These are phyloP conservation scores for Tokudaia tokunoshimensis DNA, from an alignment of 2,797 vertebrate species.

Conservation along the genomic window DNA sequence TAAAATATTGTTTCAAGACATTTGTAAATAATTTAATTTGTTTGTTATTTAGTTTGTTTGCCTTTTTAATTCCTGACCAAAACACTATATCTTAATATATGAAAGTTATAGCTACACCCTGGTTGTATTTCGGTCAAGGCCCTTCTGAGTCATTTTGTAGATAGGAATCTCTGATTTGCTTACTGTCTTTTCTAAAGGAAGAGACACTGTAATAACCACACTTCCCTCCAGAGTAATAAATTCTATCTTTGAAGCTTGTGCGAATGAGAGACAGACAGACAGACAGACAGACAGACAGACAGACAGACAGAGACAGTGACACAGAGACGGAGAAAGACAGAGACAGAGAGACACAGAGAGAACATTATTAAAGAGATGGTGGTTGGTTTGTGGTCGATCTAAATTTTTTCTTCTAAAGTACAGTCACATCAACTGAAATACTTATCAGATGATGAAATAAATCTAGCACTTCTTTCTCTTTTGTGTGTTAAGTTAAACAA, in stretches of 20 bases:
- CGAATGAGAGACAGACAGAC: background rate
- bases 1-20: background rate
- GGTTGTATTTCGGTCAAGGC: background rate
- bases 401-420: background rate
- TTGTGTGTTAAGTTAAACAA: slow-evolving; percentile 60
- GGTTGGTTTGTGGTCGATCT: background rate
- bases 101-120: background rate
- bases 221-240: background rate
- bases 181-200: background rate
- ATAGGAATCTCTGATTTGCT: background rate
- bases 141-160: background rate
- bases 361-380: background rate
- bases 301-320: too few species aligned
- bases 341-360: background rate
- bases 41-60: background rate
- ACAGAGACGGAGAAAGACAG: too few species aligned
- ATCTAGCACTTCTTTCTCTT: background rate
- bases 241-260: background rate
- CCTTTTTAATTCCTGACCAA: background rate
- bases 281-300: background rate
- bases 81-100: background rate
- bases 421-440: background rate
- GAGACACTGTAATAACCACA: background rate
- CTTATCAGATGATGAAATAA: slow-evolving; percentile 21
- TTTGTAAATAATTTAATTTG: background rate